phyloP scores from a whole-genome alignment of 2,797 vertebrate genomes.

The Neosalanx taihuensis region DNA sequence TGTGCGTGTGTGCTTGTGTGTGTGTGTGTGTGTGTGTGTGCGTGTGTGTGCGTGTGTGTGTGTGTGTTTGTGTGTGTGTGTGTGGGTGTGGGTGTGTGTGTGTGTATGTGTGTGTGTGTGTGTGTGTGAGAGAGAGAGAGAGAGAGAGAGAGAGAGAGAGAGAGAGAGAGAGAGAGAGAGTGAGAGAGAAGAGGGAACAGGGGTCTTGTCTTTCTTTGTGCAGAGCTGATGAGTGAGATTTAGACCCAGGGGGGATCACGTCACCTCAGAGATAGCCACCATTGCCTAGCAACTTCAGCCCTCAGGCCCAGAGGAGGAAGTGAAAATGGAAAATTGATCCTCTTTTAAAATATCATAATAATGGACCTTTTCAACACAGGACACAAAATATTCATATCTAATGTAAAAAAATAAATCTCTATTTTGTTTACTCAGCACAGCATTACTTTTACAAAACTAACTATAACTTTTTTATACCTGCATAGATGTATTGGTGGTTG shows the following conservation, averaged over 20 bases:
- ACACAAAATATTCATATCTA: slow-evolving; percentile 36
- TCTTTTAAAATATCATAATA: slow-evolving; percentile 54
- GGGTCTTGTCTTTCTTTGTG: slow-evolving; percentile 38
- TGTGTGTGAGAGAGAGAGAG: slow-evolving; percentile 18
- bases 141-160: no score
- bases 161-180: no score
- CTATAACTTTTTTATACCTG: not conserved
- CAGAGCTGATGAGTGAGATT: slow-evolving; percentile 70
- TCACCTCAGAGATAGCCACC: slow-evolving; percentile 68
- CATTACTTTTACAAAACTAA: slow-evolving; percentile 19
- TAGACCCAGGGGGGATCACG: slow-evolving; percentile 64
- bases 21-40: slow-evolving; percentile 20
- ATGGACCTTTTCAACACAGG: slow-evolving; percentile 52
- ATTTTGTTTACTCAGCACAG: slow-evolving; percentile 26
- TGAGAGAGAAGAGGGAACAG: slow-evolving; percentile 11
- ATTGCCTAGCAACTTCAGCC: slow-evolving; percentile 72
- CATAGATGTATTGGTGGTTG: no score
- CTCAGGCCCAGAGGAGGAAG: slow-evolving; percentile 59
- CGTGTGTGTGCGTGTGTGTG: slow-evolving; percentile 32
- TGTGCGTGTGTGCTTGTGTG: slow-evolving; percentile 14
- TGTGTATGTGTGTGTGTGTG: slow-evolving; percentile 25
- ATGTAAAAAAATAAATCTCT: slow-evolving; percentile 32
- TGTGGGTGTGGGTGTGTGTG: no score
- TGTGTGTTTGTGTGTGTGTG: slow-evolving; percentile 27
- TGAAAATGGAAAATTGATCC: slow-evolving; percentile 64